These are phyloP conservation scores for roundworm (Caenorhabditis elegans) DNA, from an alignment of 1,140 invertebrate genomes.

Conservation along the genomic window WBcel235 BX284603.4:10316001-10316500, in stretches of 20 bases:
- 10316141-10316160: conserved; percentile 99
- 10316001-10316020: conserved; percentile 81
- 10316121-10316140: conserved; percentile 90
- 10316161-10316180: conserved; percentile 83
- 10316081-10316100: conserved; percentile 85
- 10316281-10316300: conserved; percentile 98
- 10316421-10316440: too few species aligned
- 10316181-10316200: not conserved
- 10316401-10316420: too few species aligned
- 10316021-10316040: conserved; percentile 94
- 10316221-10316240: conserved; percentile 98
- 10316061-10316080: conserved; percentile 75
- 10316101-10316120: conserved; percentile 82
- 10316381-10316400: conserved; percentile 56
- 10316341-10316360: conserved; percentile 59
- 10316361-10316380: conserved; percentile 65
- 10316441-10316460: too few species aligned
- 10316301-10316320: conserved; percentile 86
- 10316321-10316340: conserved; percentile 77
- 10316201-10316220: conserved; percentile 68
- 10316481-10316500: too few species aligned
- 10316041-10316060: conserved; percentile 83
- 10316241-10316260: conserved; percentile 93
- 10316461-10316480: too few species aligned
- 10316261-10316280: conserved; percentile 92